A percentile compares a stretch with the other conserved stretches of the same genome.
These are phyloP conservation scores for Chelonia mydas DNA, from an alignment of 2,797 vertebrate species.

Conservation along the genomic window DNA sequence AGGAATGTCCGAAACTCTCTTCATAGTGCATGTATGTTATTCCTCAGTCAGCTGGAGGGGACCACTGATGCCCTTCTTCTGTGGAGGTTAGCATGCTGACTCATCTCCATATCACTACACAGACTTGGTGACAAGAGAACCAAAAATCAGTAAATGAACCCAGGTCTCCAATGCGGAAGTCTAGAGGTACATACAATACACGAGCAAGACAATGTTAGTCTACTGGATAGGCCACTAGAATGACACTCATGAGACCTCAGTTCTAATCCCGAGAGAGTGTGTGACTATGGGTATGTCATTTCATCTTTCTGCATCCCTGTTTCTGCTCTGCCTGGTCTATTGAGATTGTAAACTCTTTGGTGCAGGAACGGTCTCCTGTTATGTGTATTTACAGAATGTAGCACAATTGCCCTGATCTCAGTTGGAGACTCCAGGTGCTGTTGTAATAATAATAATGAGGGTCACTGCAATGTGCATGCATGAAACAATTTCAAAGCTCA, in stretches of 20 bases:
- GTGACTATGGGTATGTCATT: not conserved
- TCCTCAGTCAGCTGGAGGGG: not conserved
- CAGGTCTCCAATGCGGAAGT: not conserved
- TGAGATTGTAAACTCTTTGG: not conserved
- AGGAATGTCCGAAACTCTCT: not conserved
- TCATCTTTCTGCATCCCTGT: not conserved
- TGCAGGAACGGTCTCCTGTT: not conserved
- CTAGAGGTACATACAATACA: not conserved
- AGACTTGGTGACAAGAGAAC: not conserved
- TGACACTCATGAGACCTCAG: not conserved
- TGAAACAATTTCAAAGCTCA: not conserved
- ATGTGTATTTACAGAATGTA: not conserved
- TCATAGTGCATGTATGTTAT: not conserved
- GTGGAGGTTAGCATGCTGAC: not conserved
- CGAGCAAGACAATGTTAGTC: not conserved
- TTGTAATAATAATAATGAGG: not conserved
- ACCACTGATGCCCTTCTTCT: not conserved
- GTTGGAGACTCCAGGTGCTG: not conserved
- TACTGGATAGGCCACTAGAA: not conserved
- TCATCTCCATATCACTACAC: not conserved
- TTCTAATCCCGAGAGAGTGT: not conserved
- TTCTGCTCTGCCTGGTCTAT: not conserved
- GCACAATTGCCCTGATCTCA: not conserved
- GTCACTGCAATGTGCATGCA: not conserved
- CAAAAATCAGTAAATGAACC: not conserved